Conservation (phyloP, 2,113 vertebrate genomes). For the Trinectes maculatus region DNA sequence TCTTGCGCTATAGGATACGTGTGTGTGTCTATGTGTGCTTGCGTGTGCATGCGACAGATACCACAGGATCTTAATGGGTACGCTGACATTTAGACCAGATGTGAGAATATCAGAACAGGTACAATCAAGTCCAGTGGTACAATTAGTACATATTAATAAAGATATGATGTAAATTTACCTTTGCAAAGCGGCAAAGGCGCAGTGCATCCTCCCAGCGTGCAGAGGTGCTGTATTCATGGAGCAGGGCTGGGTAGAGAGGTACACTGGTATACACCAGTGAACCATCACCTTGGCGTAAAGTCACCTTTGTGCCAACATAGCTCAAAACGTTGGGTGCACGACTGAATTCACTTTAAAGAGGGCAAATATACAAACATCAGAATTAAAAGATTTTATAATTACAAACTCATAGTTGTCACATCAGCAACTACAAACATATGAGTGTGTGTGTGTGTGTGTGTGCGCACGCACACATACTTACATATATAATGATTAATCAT, state of each 20-base stretch:
- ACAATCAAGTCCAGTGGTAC: neutral
- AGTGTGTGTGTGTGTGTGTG: neutral
- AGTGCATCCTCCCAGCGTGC: slow-evolving; percentile 91
- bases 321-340: slow-evolving; percentile 86
- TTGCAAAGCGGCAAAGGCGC: slow-evolving; percentile 93
- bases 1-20: too few species aligned
- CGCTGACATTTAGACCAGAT: neutral
- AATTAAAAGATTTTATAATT: neutral
- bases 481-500: neutral
- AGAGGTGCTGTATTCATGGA: slow-evolving; percentile 85
- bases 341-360: slow-evolving; percentile 87
- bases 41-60: slow-evolving; percentile 16
- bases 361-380: slow-evolving; percentile 6
- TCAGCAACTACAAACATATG: neutral
- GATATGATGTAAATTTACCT: slow-evolving; percentile 78
- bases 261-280: slow-evolving; percentile 88
- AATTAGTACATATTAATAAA: neutral
- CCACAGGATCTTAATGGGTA: slow-evolving; percentile 11
- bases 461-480: too few species aligned
- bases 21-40: neutral
- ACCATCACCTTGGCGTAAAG: slow-evolving; percentile 90
- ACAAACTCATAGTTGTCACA: slow-evolving; percentile 15
- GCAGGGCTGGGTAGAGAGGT: slow-evolving; percentile 87
- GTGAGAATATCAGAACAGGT: too few species aligned
- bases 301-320: slow-evolving; percentile 88